Percentiles rank a stretch among this genome's conserved stretches.
These are phyloP conservation scores for Achlya flavicornis DNA, from an alignment of 2,888 invertebrate species.

Conservation along the genomic window DNA sequence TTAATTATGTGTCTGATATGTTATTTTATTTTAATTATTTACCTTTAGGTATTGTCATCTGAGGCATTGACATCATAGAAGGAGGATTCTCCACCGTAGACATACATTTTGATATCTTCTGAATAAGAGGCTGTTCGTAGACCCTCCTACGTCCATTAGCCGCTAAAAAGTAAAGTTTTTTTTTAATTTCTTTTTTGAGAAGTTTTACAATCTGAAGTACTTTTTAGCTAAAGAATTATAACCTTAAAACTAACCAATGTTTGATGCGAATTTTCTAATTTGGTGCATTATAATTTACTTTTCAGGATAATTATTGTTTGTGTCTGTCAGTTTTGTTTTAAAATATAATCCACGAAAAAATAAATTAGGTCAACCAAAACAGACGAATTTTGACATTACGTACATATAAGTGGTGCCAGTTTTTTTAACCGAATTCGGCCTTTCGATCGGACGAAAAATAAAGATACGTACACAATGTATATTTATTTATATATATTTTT, in stretches of 20 bases:
- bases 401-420: not conserved
- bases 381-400: slow-evolving; percentile 9
- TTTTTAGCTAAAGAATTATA: slow-evolving; percentile 8
- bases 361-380: slow-evolving; percentile 12
- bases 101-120: slow-evolving; percentile 38
- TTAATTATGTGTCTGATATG: no score
- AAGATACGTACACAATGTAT: no score
- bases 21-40: not conserved
- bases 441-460: no score
- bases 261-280: slow-evolving; percentile 28
- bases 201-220: not conserved
- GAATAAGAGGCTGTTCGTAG: slow-evolving; percentile 29
- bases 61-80: slow-evolving; percentile 30
- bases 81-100: slow-evolving; percentile 60
- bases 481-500: no score
- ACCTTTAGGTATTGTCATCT: slow-evolving; percentile 59
- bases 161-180: slow-evolving; percentile 33
- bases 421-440: not conserved
- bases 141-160: slow-evolving; percentile 35
- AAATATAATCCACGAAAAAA: slow-evolving; percentile 5
- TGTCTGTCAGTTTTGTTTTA: slow-evolving; percentile 6
- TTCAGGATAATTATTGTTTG: not conserved
- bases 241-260: slow-evolving; percentile 31
- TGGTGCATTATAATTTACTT: slow-evolving; percentile 19
- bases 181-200: slow-evolving; percentile 8